phyloP scores from a whole-genome alignment of 2,113 vertebrate species.

The Sylvilagus bachmani region DNA sequence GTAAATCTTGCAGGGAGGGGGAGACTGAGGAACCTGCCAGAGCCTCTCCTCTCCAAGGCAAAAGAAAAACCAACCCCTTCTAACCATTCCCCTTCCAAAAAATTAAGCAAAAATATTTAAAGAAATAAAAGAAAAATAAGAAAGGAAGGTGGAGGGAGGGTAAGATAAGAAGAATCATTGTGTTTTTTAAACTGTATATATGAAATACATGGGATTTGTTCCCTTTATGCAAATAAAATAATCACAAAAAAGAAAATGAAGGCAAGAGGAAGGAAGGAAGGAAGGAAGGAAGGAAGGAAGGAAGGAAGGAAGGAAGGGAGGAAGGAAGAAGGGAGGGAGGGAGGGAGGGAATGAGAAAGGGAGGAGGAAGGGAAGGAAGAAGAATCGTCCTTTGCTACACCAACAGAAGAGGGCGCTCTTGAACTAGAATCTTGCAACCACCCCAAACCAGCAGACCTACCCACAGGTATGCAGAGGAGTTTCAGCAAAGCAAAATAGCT shows the following conservation, averaged over 20 bases:
- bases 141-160: background rate
- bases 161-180: no score
- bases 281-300: fast-evolving
- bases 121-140: background rate
- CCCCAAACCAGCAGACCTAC: background rate
- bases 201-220: no score
- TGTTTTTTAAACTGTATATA: no score
- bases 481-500: background rate
- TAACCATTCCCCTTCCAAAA: background rate
- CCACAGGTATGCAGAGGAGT: background rate
- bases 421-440: constrained; percentile 55
- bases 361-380: no score
- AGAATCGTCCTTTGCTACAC: constrained; percentile 23
- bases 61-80: background rate
- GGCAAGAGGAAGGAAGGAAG: no score
- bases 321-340: no score
- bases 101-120: background rate
- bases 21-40: background rate
- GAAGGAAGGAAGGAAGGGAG: no score
- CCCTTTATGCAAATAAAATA: no score
- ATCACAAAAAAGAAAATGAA: no score
- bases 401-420: constrained; percentile 75
- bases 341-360: no score
- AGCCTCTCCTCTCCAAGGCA: background rate
- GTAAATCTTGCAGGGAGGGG: background rate